Percentiles rank a stretch among this genome's conserved stretches.
Evolutionary conservation across 2,113 vertebrate genomes (phyloP).

Genomic region (Campylomormyrus numenius): DNA sequence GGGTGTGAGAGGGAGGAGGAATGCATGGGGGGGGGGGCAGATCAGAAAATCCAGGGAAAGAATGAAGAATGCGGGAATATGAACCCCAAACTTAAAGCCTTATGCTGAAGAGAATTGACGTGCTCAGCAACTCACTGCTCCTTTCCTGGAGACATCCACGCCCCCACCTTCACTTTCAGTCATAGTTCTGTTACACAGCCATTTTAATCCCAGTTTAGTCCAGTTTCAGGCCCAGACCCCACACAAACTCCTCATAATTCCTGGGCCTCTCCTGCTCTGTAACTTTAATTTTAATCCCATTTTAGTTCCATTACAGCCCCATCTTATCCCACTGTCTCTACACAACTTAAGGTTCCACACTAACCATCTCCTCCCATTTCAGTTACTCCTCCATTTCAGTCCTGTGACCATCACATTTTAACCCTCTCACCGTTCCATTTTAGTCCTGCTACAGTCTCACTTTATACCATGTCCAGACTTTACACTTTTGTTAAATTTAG

Average conservation of each 20-base stretch:
- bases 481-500: too few species aligned
- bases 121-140: background rate
- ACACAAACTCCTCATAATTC: background rate
- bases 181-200: background rate
- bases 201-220: background rate
- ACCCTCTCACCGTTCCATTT: background rate
- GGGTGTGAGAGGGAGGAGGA: background rate
- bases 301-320: background rate
- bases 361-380: background rate
- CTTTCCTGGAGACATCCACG: background rate
- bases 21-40: background rate
- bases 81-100: background rate
- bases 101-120: background rate
- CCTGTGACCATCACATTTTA: background rate
- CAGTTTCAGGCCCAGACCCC: background rate
- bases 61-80: background rate
- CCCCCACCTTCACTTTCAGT: background rate
- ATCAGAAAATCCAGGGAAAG: background rate
- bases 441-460: background rate
- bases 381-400: background rate
- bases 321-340: background rate
- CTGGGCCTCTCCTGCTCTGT: background rate
- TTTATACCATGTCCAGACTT: too few species aligned
- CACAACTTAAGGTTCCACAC: background rate
- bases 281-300: background rate